A percentile compares a stretch with the other conserved stretches of the same genome.
Conservation (phyloP, 2,113 vertebrate species). For the Taurulus bubalis region DNA sequence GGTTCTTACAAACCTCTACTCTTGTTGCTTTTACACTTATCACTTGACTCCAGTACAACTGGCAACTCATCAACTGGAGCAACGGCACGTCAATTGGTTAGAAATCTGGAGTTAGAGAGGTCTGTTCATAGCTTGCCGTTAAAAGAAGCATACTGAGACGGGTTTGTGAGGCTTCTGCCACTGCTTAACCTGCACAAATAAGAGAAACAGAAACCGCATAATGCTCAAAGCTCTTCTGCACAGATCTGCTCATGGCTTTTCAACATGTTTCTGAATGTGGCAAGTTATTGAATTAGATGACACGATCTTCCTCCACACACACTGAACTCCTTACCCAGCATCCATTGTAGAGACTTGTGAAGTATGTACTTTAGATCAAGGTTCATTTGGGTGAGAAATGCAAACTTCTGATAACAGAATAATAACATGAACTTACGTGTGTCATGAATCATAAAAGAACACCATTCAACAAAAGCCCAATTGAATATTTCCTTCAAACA, state of each 20-base stretch:
- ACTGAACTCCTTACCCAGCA: background rate
- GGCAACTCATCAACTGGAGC: background rate
- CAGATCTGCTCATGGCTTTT: background rate
- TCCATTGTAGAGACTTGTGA: background rate
- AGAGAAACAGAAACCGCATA: background rate
- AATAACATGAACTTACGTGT: background rate
- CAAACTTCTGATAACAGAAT: background rate
- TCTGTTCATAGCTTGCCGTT: background rate
- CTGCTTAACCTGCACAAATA: background rate
- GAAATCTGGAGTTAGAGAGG: background rate
- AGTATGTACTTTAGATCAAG: background rate
- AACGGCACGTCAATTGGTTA: background rate
- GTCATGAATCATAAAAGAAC: background rate
- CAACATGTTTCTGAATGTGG: background rate
- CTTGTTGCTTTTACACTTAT: background rate
- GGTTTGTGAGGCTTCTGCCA: background rate
- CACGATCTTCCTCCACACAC: background rate
- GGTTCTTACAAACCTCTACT: background rate
- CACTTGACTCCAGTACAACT: background rate
- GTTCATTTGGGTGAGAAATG: background rate
- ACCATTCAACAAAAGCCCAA: background rate
- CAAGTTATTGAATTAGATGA: background rate
- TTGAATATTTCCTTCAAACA: background rate
- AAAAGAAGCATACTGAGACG: background rate
- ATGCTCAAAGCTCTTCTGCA: background rate